Percentiles rank a stretch among this genome's conserved stretches.
Conservation (phyloP, 2,888 invertebrate genomes). For the Pyrochroa serraticornis region DNA sequence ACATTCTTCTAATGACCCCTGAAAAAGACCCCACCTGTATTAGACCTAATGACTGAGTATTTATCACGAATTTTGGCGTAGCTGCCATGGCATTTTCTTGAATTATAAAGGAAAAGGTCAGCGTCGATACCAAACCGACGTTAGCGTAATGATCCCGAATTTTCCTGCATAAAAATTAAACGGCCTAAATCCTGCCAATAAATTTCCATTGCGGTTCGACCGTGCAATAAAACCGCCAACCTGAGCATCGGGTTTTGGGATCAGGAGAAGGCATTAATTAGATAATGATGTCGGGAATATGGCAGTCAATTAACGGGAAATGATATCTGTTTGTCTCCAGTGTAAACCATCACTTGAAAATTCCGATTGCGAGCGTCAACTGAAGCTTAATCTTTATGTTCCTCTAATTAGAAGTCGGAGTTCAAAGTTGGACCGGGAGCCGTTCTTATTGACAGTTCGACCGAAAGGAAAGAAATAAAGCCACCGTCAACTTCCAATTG, state of each 20-base stretch:
- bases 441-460: slow-evolving; percentile 38
- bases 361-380: slow-evolving; percentile 32
- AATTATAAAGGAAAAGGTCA: no score
- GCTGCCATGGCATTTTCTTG: no score
- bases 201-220: slow-evolving; percentile 6
- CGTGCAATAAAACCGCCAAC: slow-evolving; percentile 13
- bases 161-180: no score
- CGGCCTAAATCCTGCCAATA: no score
- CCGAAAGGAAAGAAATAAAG: slow-evolving; percentile 38
- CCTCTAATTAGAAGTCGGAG: slow-evolving; percentile 43
- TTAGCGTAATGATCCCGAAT: no score
- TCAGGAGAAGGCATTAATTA: slow-evolving; percentile 42
- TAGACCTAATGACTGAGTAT: no score
- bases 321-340: slow-evolving; percentile 39
- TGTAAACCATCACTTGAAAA: slow-evolving; percentile 39
- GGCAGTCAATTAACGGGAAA: slow-evolving; percentile 43
- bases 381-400: slow-evolving; percentile 39
- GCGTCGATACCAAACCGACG: no score
- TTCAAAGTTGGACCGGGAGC: slow-evolving; percentile 31
- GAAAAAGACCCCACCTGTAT: no score
- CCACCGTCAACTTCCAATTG: slow-evolving; percentile 30
- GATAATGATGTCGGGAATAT: slow-evolving; percentile 46
- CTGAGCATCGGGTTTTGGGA: slow-evolving; percentile 11
- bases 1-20: no score
- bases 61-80: no score